phyloP scores from a whole-genome alignment of 2,888 invertebrate species.

The Ramazzottius varieornatus region DNA sequence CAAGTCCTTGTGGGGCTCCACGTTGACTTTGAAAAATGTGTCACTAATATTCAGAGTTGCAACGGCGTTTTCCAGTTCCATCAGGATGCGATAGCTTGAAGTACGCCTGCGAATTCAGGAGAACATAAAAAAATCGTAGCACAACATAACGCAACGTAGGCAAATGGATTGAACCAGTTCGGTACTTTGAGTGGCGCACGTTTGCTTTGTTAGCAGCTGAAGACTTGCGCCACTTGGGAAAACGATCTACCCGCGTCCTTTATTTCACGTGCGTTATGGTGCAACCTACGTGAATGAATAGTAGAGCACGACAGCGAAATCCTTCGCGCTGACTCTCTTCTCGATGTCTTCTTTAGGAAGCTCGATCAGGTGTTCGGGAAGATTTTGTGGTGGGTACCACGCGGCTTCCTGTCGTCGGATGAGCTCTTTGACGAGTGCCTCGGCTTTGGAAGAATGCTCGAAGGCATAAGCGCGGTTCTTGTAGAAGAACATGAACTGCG shows the following conservation, averaged over 20 bases:
- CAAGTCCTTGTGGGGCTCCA: background rate
- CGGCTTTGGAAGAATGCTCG: background rate
- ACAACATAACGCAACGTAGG: no score
- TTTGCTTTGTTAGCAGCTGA: background rate
- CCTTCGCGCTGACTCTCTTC: background rate
- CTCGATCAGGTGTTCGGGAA: background rate
- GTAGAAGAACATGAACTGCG: conserved; percentile 3
- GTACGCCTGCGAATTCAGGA: background rate
- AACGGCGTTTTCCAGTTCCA: background rate
- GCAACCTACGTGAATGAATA: background rate
- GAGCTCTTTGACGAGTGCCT: conserved; percentile 1
- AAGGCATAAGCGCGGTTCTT: background rate
- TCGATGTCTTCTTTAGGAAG: background rate
- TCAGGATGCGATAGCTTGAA: background rate
- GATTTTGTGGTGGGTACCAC: conserved; percentile 2
- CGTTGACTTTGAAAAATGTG: conserved; percentile 1
- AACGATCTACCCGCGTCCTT: no score
- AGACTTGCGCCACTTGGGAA: no score
- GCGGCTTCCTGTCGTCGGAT: background rate
- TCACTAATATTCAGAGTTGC: background rate
- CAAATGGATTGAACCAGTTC: no score
- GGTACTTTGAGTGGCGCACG: background rate
- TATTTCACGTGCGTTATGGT: no score
- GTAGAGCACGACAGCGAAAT: background rate
- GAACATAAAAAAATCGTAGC: no score